Conservation (phyloP, 2,113 vertebrate species). For the Notiomystis cincta region DNA sequence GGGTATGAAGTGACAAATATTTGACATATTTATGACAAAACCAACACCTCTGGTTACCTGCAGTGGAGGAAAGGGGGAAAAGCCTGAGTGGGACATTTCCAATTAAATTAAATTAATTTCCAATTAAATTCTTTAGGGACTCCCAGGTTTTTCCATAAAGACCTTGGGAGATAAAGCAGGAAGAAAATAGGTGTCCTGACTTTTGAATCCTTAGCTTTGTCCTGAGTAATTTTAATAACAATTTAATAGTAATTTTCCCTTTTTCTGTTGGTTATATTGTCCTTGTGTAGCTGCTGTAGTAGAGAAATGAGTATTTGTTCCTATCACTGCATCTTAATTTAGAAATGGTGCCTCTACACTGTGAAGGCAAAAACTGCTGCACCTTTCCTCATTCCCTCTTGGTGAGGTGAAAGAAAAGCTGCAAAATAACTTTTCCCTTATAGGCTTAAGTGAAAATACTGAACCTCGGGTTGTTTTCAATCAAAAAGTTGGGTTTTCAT, state of each 20-base stretch:
- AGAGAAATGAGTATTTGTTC: background rate
- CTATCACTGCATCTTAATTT: no score
- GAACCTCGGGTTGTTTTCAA: background rate
- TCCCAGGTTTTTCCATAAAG: background rate
- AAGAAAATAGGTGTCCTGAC: background rate
- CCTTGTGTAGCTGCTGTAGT: background rate
- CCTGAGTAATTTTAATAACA: background rate
- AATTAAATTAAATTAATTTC: background rate
- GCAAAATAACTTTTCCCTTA: background rate
- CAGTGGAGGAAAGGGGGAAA: fast-evolving
- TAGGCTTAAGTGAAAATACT: background rate
- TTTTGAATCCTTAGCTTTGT: background rate
- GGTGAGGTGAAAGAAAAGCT: background rate
- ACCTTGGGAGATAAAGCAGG: background rate
- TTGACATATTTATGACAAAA: background rate
- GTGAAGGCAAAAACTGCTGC: background rate
- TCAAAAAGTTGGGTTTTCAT: background rate
- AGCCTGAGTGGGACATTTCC: fast-evolving
- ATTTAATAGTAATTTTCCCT: background rate
- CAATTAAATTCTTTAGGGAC: background rate
- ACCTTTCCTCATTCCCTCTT: background rate
- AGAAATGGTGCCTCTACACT: background rate
- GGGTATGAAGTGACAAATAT: background rate
- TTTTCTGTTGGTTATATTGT: background rate
- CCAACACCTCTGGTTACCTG: background rate